Conservation (phyloP, 2,797 vertebrate species). For the Mus caroli region DNA sequence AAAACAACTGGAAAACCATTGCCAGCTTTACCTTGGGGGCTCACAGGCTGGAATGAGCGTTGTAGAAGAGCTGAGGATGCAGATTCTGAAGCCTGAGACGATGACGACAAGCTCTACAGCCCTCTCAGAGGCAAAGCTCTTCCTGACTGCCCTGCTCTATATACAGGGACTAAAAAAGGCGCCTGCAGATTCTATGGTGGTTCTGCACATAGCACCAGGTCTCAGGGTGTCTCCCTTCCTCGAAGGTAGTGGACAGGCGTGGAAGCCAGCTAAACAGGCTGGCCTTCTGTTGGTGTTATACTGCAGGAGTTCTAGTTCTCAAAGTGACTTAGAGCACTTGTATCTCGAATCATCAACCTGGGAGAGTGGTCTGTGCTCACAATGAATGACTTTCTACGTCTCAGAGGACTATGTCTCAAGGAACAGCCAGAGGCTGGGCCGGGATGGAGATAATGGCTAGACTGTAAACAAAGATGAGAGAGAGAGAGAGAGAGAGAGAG, state of each 20-base stretch:
- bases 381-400: conserved; percentile 1
- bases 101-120: background rate
- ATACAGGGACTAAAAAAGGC: background rate
- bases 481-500: too few species aligned
- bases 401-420: background rate
- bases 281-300: background rate
- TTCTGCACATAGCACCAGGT: background rate
- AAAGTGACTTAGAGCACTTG: conserved; percentile 12
- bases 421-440: background rate
- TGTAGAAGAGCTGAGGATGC: conserved; percentile 15
- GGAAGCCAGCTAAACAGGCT: background rate
- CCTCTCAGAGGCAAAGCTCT: conserved; percentile 42
- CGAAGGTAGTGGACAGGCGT: background rate
- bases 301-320: background rate
- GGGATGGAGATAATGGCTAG: background rate
- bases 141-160: background rate
- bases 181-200: background rate
- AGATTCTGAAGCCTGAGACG: conserved; percentile 22
- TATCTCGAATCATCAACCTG: background rate
- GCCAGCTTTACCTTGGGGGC: conserved; percentile 32
- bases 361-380: background rate
- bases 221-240: background rate
- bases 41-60: conserved; percentile 38
- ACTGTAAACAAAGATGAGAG: background rate
- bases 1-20: conserved; percentile 62